Base-by-base conservation (phyloP, 2,797 vertebrate genomes). In the Macropodus opercularis region DNA sequence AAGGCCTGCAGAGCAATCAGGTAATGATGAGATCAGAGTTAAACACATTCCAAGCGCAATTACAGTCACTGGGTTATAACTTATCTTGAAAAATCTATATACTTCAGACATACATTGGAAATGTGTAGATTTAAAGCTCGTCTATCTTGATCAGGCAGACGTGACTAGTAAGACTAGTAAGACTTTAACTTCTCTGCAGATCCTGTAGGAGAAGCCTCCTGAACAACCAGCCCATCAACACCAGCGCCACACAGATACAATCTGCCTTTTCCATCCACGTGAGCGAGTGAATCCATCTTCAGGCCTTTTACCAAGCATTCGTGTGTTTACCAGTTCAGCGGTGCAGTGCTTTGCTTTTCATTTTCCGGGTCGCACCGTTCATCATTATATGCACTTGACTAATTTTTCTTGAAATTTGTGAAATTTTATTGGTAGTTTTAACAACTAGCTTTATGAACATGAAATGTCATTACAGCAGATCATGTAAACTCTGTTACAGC, bases 181-280 rank as follows among this genome's bases (percentile, higher is more conserved):
- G n/a, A 24, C 4, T 35, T 52, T 47, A 58, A 22, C 73, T 52
- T 48, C 11, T 79, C 13, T 61, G 9, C 48, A 84, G 78, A 31
- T 75, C 34, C n/a, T 15, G 1, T 27, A 61, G 50, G 6, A 77
- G 18, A 65, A 61, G 63, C 58, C 40, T 3, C 50, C 46, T 2
- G 63, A 75, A 44, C 19, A 11, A 2, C 39, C 56, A 17, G 40
- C 39, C 18, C 12, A n/a, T 27, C 13, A 46, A 39, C 24, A 36
- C 29, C 39, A 83, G 66, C 21, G 27, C 24, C 17, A 69, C 49
- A 35, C 53, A 52, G 26, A 53, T 40, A 24, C 38, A 60, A 0
- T 84, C 75, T 48, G 65, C 68, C 27, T 89, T 88, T 58, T 59
- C 68, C 1, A 22, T 61, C 15, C 17, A 17, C n/a, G 31, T 81